Evolutionary conservation across 1,140 invertebrate genomes (phyloP).

Genomic region (Danaus plexippus): DNA sequence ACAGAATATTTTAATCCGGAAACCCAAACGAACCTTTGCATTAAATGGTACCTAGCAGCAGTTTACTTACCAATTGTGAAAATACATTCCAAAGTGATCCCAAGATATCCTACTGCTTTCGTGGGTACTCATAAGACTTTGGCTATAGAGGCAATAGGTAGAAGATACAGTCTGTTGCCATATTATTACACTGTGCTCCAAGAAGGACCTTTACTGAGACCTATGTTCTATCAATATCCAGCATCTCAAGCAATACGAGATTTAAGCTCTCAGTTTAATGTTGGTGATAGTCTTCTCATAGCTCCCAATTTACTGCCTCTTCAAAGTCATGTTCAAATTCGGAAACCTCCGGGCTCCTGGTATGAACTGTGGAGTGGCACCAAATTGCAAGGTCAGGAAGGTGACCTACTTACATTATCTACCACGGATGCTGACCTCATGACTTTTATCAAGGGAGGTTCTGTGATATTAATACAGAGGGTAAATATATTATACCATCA

Average conservation of each 20-base stretch:
- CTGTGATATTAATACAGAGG: conserved; percentile 47
- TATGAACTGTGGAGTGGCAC: conserved; percentile 58
- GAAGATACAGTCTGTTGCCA: conserved; percentile 40
- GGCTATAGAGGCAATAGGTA: conserved; percentile 37
- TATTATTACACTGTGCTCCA: conserved; percentile 54
- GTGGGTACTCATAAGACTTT: conserved; percentile 34
- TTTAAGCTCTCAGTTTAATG: conserved; percentile 46
- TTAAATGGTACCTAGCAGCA: conserved; percentile 63
- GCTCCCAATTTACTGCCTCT: conserved; percentile 50
- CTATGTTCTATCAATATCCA: conserved; percentile 64
- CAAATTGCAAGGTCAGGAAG: conserved; percentile 30
- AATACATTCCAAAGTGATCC: conserved; percentile 40
- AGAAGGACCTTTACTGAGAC: conserved; percentile 49
- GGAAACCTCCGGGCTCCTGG: conserved; percentile 52
- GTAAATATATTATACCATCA: conserved; percentile 24
- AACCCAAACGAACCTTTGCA: conserved; percentile 40
- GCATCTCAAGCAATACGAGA: conserved; percentile 28
- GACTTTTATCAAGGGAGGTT: conserved; percentile 44
- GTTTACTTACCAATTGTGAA: conserved; percentile 51
- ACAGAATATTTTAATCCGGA: conserved; percentile 35
- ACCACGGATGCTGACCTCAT: conserved; percentile 55
- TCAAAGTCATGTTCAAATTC: conserved; percentile 47
- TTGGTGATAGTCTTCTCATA: conserved; percentile 51
- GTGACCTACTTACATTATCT: conserved; percentile 41
- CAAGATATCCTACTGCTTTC: conserved; percentile 46